phyloP scores from a whole-genome alignment of 1,140 invertebrate species.

The Coelopa frigida region DNA sequence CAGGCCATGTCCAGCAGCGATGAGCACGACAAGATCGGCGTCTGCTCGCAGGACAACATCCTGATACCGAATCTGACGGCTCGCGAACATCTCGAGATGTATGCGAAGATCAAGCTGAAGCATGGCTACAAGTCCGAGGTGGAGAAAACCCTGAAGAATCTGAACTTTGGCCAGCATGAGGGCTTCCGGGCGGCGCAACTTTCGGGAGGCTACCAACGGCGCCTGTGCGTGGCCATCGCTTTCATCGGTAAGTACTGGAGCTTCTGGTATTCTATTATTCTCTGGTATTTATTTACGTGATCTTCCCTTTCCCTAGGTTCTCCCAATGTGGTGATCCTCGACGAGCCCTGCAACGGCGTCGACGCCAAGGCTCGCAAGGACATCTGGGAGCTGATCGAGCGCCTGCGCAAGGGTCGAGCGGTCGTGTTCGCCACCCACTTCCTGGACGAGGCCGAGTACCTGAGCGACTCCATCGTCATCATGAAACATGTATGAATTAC shows the following conservation, averaged over 20 bases:
- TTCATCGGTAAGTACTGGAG: constrained; percentile 60
- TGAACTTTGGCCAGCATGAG: constrained; percentile 52
- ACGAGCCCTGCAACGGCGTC: constrained; percentile 74
- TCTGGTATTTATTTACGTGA: background rate
- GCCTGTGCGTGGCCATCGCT: constrained; percentile 58
- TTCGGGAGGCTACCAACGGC: constrained; percentile 56
- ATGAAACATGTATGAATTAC: constrained; percentile 51
- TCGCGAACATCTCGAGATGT: constrained; percentile 71
- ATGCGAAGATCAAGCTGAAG: constrained; percentile 50
- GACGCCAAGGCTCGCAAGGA: constrained; percentile 66
- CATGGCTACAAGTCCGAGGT: constrained; percentile 17
- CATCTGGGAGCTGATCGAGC: constrained; percentile 68
- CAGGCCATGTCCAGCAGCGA: constrained; percentile 19
- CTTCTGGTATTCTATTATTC: background rate
- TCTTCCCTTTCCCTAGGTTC: constrained; percentile 20
- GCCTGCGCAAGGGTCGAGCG: constrained; percentile 56
- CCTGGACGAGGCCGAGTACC: constrained; percentile 59
- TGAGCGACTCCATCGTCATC: constrained; percentile 58
- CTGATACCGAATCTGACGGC: constrained; percentile 72
- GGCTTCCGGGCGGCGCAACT: constrained; percentile 50
- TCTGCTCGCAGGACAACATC: constrained; percentile 80
- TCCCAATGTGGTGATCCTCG: constrained; percentile 69
- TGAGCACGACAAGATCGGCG: constrained; percentile 53
- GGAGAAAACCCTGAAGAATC: constrained; percentile 49
- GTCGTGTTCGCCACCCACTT: constrained; percentile 67